Evolutionary conservation across 2,797 vertebrate species (phyloP).

Genomic region (Acrossocheilus wenchowensis): DNA sequence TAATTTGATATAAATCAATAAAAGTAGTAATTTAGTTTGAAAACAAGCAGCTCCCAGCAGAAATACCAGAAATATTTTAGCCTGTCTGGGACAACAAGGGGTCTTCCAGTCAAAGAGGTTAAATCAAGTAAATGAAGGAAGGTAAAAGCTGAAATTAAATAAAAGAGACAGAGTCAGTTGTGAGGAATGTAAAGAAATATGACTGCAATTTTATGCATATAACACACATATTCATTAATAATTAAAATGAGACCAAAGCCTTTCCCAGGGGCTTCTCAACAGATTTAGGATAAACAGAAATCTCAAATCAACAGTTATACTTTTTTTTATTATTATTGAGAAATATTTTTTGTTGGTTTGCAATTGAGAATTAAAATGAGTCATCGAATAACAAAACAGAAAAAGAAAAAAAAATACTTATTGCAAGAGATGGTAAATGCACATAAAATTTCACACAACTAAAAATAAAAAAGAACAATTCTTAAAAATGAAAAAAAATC

Average conservation of each 20-base stretch:
- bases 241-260: not conserved
- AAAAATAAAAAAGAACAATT: not conserved
- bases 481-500: not conserved
- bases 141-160: not conserved
- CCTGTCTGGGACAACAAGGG: not conserved
- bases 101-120: not conserved
- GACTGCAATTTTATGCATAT: conserved; percentile 29
- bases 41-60: not conserved
- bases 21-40: not conserved
- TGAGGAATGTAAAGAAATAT: conserved; percentile 17
- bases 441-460: not conserved
- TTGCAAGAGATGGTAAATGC: not conserved
- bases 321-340: not conserved
- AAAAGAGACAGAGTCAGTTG: not conserved
- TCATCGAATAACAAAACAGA: not conserved
- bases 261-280: conserved; percentile 2
- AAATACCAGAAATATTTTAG: not conserved
- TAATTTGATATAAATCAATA: not conserved
- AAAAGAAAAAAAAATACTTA: not conserved
- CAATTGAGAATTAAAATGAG: not conserved
- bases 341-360: not conserved
- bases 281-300: conserved; percentile 28
- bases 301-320: not conserved
- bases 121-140: not conserved
- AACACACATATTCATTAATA: conserved; percentile 40